Conservation (phyloP, 2,888 invertebrate genomes). For the Chironomus tentans region DNA sequence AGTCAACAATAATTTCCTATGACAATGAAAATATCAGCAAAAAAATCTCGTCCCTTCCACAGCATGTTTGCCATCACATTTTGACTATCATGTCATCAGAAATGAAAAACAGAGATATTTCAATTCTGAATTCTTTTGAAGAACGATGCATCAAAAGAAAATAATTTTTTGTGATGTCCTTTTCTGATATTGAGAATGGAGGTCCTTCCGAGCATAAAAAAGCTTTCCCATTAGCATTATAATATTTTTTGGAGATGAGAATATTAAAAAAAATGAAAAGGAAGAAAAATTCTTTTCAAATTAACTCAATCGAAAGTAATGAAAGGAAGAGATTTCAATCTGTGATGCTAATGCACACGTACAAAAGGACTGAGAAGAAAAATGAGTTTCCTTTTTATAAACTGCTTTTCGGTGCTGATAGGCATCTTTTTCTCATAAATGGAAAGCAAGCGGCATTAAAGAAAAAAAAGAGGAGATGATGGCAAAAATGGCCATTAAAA, state of each 20-base stretch:
- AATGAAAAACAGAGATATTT: too few relatives aligned
- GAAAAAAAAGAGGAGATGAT: neutral
- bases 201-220: neutral
- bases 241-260: neutral
- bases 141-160: neutral
- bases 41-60: too few relatives aligned
- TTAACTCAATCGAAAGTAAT: slow-evolving; percentile 18
- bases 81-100: too few relatives aligned
- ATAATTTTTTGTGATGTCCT: neutral
- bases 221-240: neutral
- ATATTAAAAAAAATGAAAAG: neutral
- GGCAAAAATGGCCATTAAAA: slow-evolving; percentile 24
- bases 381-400: neutral
- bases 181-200: neutral
- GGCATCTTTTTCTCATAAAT: neutral
- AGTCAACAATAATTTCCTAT: too few relatives aligned
- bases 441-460: too few relatives aligned
- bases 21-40: too few relatives aligned
- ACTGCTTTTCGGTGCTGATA: neutral
- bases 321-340: slow-evolving; percentile 3
- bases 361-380: neutral
- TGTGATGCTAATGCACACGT: neutral
- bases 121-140: too few relatives aligned
- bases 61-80: too few relatives aligned
- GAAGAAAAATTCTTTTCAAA: slow-evolving; percentile 17